These are phyloP conservation scores for Cinara cedri DNA, from an alignment of 2,888 invertebrate genomes.

Conservation along the genomic window DNA sequence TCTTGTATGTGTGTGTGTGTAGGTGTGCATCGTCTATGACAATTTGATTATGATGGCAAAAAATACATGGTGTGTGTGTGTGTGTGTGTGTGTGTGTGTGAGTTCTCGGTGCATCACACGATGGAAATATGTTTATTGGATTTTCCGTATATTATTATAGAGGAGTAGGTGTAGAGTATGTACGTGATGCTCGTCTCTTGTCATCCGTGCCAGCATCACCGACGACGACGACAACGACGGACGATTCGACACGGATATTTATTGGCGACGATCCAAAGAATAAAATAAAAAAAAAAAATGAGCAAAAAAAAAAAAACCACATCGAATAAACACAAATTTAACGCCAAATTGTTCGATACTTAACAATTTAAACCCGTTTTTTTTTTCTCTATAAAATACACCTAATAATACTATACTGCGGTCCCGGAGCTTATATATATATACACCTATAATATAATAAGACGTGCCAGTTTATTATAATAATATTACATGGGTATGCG, in stretches of 20 bases:
- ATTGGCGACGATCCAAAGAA: constrained; percentile 2
- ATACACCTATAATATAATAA: too few relatives aligned
- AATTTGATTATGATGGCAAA: constrained; percentile 34
- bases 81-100: constrained; percentile 8
- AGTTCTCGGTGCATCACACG: neutral
- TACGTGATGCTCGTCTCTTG: constrained; percentile 23
- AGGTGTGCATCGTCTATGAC: constrained; percentile 32
- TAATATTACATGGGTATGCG: too few relatives aligned
- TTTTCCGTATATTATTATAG: neutral
- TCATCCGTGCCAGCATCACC: neutral
- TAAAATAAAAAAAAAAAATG: too few relatives aligned
- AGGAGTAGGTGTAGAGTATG: neutral
- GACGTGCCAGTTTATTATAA: too few relatives aligned
- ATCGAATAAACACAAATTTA: constrained; percentile 31
- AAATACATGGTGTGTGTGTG: neutral
- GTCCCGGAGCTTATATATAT: too few relatives aligned
- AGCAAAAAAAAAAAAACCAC: neutral
- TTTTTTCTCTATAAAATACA: too few relatives aligned
- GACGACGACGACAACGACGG: neutral
- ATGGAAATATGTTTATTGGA: constrained; percentile 41
- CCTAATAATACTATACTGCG: too few relatives aligned
- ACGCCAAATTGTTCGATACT: constrained; percentile 20
- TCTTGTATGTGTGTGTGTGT: neutral
- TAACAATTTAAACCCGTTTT: constrained; percentile 26
- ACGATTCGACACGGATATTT: constrained; percentile 43